Evolutionary conservation across 2,888 invertebrate genomes (phyloP), one percentile per base, ranked within the genome.

Genomic region (Sphaerophoria rueppellii): DNA sequence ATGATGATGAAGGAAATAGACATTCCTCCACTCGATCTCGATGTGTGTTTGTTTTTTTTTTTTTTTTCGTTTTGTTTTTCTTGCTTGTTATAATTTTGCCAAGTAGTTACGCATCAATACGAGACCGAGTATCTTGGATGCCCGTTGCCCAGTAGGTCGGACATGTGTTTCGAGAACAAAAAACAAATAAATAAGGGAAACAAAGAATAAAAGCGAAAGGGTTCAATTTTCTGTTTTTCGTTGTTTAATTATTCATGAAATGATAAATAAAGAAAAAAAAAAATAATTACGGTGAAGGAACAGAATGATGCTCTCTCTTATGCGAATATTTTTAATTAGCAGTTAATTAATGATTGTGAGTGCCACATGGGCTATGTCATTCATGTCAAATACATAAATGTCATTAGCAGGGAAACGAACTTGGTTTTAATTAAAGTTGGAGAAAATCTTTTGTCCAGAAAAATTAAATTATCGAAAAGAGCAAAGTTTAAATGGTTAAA

Each of bases 121-220:
- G 34, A 63, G n/a, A 12, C 11, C 54, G 4, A 57, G 78, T 70
- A 65, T 55, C 43, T 58, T 4, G 57, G 75, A 74, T 83, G 40
- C 24, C 24, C 24, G 24, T 7, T 43, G 75, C 75, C 83, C 80
- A 83, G 80, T 83, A 79, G 83, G 83, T 83, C 80, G 75, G 79
- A 83, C 83, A 83, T 83, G 75, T 82, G 75, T 75, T 75, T 75
- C n/a, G 4, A 6, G 24, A 4, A n/a, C n/a, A 61, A 34, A 46
- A 34, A 4, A 32, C 7, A 60, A 24, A 12, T 12, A 40, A 58
- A 40, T 16, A 72, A 16, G 9, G 54, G 24, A 37, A 50, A 48
- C n/a, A 35, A 55, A n/a, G 12, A 65, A 35, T 7, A 35, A 37
- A 46, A 50, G 14, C 50, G 52, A 65, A 52, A 65, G 65, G 65